Base-by-base conservation (phyloP, 2,888 invertebrate species). In the Timema cristinae region DNA sequence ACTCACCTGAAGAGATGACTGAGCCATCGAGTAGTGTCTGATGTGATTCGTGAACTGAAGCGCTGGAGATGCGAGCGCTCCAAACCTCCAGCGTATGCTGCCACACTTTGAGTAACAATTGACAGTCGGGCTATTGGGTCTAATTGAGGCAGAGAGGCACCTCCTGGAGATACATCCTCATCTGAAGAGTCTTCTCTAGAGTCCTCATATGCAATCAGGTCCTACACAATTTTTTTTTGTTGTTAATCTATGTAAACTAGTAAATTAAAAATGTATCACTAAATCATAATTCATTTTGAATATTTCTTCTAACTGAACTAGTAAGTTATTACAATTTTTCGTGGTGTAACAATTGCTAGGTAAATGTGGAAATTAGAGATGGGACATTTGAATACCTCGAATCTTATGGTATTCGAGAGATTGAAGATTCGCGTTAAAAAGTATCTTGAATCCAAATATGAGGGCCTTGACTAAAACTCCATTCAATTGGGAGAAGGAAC, bases 11-110 rank as follows among this genome's bases (percentile, higher is more conserved):
- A 95, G 79, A 96, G 86, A 79, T 93, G 90, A 70, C 93, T 89
- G 78, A 96, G 85, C 96, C 96, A 96, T 76, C 93, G 84, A 6
- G 93, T 92, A 0, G 94, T 93, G 79, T 96, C 96, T 50, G 91
- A 90, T 0, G 92, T 91, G 76, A 97, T 88, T 78, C 92, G 90
- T 59, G 90, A 89, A 61, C 93, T 91, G 32, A 97, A 86, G 77
- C 91, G 89, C 71, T 92, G 89, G 70, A 95, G 87, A 81, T 94
- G 91, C 75, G 87, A 85, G 63, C 92, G 86, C 75, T 94, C 93
- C 75, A 97, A 82, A 70, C 93, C 90, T n/a, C 93, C 91, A 75
- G 94, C 89, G 79, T 94, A 91, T 0, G 96, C 95, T 6, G 92
- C 90, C 76, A 97, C 87, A 80, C 93, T 92, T 81, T 96, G 95